Conservation (phyloP, 2,113 vertebrate species). For the Oreotrochilus melanogaster region DNA sequence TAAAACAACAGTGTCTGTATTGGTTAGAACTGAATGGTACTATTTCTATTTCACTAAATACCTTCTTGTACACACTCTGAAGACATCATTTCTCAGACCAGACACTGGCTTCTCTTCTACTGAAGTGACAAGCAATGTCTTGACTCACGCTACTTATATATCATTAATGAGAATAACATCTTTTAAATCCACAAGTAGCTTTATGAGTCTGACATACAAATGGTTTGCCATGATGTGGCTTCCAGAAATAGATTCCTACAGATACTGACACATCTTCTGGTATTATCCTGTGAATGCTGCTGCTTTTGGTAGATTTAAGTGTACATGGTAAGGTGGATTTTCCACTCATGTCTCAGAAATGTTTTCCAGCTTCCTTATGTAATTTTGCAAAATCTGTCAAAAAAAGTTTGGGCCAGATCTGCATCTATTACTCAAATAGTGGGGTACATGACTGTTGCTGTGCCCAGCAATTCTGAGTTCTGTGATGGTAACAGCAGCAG, state of each 20-base stretch:
- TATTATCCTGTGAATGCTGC: constrained; percentile 61
- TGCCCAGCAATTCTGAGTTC: background rate
- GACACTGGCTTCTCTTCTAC: constrained; percentile 12
- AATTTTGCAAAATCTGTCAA: constrained; percentile 31
- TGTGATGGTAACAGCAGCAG: background rate
- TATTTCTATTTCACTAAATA: constrained; percentile 25
- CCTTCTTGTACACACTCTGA: background rate
- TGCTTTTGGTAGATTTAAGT: constrained; percentile 63
- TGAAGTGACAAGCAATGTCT: constrained; percentile 46
- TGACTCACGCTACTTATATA: constrained; percentile 31
- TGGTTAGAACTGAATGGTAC: background rate
- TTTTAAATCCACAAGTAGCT: constrained; percentile 47
- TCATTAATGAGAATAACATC: constrained; percentile 68
- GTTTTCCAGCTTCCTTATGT: background rate
- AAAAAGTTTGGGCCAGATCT: background rate
- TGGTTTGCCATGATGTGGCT: constrained; percentile 70
- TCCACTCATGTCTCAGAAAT: background rate
- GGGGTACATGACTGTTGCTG: background rate
- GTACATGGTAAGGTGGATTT: background rate
- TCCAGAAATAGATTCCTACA: constrained; percentile 73
- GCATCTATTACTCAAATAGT: background rate
- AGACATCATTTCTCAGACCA: constrained; percentile 4
- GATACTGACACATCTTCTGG: constrained; percentile 59
- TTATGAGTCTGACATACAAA: constrained; percentile 68
- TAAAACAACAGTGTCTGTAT: background rate